Evolutionary conservation across 2,888 invertebrate species (phyloP), one percentile per base, ranked within the genome.

Genomic region (Protophormia terraenovae): DNA sequence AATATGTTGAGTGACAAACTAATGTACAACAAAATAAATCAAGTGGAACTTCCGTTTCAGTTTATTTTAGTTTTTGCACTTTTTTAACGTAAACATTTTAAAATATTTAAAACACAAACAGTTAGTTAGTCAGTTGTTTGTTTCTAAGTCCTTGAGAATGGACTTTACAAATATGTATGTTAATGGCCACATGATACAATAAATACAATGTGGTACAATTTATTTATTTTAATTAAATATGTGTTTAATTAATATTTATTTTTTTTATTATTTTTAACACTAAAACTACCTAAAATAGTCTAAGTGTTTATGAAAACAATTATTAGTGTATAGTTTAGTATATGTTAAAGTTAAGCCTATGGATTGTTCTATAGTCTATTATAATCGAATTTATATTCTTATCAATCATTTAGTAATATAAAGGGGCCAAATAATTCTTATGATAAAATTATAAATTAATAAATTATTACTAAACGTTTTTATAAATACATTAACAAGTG

Each of bases 101-200:
- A n/a, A n/a, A 14, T 14, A 47, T 3, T 10, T 29, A 45, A 19
- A 16, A 29, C 12, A 53, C 19, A 19, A 1, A 55, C 16, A 41
- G n/a, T 41, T 6, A 35, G 29, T 0, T 2, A 16, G 4, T 16
- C 24, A 24, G 6, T 29, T 62, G 10, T 35, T 47, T 47, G 16
- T 19, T 60, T 32, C 0, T 19, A 55, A 55, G 41, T 83, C 82
- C 82, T 83, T 83, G 76, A 62, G 45, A 80, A 45, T 66, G 53
- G 24, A 45, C 64, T 80, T 72, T 72, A 80, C 32, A 78, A 50
- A 45, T 35, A 22, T 3, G 5, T 27, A 41, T 41, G 14, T 66
- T 38, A 55, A 66, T 66, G 27, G 16, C 64, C 32, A 29, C n/a
- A 50, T 53, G 8, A 32, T 55, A 14, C 19, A 35, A 69, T 35